Percentiles rank a stretch among this genome's conserved stretches.
These are phyloP conservation scores for Limnephilus marmoratus DNA, from an alignment of 2,888 invertebrate genomes.

Conservation along the genomic window DNA sequence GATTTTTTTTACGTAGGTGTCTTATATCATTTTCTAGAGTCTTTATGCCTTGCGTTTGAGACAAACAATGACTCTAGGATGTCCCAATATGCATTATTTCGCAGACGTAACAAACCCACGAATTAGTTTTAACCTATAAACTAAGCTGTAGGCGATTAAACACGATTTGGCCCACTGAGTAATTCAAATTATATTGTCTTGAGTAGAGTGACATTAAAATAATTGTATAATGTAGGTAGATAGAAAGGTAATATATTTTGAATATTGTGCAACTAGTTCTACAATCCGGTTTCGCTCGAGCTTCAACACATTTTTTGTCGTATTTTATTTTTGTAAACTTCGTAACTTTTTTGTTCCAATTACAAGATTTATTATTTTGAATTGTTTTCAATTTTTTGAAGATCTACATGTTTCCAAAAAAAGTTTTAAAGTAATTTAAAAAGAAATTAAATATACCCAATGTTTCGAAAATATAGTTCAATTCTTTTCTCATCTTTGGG, in stretches of 20 bases:
- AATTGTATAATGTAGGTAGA: background rate
- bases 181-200: background rate
- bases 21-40: background rate
- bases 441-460: too few species aligned
- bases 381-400: too few species aligned
- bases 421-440: too few species aligned
- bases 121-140: background rate
- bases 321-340: too few species aligned
- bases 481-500: too few species aligned
- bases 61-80: background rate
- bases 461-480: too few species aligned
- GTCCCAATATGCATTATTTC: background rate
- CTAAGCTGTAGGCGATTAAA: background rate
- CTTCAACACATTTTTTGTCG: too few species aligned
- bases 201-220: background rate
- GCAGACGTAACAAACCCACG: background rate
- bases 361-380: too few species aligned
- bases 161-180: background rate
- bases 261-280: too few species aligned
- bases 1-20: background rate
- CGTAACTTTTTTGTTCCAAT: too few species aligned
- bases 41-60: background rate
- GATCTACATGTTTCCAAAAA: too few species aligned
- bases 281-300: too few species aligned
- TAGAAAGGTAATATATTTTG: background rate